Evolutionary conservation across 2,888 invertebrate species (phyloP).

Genomic region (Panzeria rudis): DNA sequence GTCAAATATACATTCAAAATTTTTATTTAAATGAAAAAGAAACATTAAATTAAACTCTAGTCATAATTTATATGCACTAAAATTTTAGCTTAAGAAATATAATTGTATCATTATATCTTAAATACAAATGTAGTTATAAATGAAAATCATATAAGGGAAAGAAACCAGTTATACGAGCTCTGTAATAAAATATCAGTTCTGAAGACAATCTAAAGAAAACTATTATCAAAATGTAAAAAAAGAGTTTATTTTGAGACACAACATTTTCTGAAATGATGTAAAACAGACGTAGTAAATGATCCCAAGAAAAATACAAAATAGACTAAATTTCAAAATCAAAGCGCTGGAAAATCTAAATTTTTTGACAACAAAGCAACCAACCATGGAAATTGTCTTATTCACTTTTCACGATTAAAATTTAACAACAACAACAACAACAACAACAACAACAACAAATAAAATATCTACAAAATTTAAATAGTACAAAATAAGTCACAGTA

Average conservation of each 20-base stretch:
- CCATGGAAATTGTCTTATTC: no score
- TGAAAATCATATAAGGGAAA: neutral
- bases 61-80: constrained; percentile 64
- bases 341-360: no score
- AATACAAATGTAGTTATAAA: neutral
- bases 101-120: constrained; percentile 36
- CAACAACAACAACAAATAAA: no score
- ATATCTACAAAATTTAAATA: no score
- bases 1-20: constrained; percentile 10
- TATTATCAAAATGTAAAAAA: neutral
- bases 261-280: neutral
- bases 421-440: no score
- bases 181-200: constrained; percentile 33
- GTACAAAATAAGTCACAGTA: no score
- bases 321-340: no score
- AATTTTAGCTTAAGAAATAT: constrained; percentile 36
- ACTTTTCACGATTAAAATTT: no score
- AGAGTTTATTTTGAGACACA: neutral
- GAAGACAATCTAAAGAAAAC: constrained; percentile 8
- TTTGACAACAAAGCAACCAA: no score
- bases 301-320: no score
- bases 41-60: constrained; percentile 19
- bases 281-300: neutral
- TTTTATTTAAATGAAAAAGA: constrained; percentile 36
- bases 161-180: constrained; percentile 12